Conservation (phyloP, 2,888 invertebrate species). For the Gymnocheta viridis region DNA sequence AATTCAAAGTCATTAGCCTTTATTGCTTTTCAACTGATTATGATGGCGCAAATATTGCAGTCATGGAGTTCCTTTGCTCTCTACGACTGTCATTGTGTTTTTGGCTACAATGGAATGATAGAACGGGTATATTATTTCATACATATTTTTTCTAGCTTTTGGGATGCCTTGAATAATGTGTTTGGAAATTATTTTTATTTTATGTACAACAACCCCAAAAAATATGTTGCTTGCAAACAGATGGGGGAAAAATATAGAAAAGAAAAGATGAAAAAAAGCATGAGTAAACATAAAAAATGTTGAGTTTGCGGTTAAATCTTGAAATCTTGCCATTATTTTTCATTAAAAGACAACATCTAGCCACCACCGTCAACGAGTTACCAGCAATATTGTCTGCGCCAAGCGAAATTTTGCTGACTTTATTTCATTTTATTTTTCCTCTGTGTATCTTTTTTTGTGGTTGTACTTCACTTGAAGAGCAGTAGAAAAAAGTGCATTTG, state of each 20-base stretch:
- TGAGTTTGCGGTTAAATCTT: conserved; percentile 59
- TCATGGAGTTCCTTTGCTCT: neutral
- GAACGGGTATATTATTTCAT: neutral
- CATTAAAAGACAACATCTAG: conserved; percentile 33
- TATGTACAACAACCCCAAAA: conserved; percentile 56
- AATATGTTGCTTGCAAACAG: conserved; percentile 24
- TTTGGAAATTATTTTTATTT: conserved; percentile 46
- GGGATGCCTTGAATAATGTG: conserved; percentile 20
- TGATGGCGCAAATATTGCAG: conserved; percentile 7
- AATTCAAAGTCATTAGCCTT: conserved; percentile 41
- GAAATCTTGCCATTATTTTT: conserved; percentile 58
- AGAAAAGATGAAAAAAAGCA: conserved; percentile 6
- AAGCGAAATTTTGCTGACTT: conserved; percentile 9
- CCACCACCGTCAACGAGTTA: neutral
- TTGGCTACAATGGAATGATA: conserved; percentile 15
- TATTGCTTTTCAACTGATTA: neutral
- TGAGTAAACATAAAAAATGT: conserved; percentile 30
- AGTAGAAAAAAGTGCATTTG: conserved; percentile 14
- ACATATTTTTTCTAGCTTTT: neutral
- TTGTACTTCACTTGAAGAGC: neutral
- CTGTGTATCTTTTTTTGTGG: neutral
- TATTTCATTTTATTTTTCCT: neutral
- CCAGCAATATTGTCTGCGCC: neutral
- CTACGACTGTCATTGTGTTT: conserved; percentile 24
- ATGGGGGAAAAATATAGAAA: neutral